These are phyloP conservation scores for Calypte anna DNA, from an alignment of 2,113 vertebrate species.

Conservation along the genomic window DNA sequence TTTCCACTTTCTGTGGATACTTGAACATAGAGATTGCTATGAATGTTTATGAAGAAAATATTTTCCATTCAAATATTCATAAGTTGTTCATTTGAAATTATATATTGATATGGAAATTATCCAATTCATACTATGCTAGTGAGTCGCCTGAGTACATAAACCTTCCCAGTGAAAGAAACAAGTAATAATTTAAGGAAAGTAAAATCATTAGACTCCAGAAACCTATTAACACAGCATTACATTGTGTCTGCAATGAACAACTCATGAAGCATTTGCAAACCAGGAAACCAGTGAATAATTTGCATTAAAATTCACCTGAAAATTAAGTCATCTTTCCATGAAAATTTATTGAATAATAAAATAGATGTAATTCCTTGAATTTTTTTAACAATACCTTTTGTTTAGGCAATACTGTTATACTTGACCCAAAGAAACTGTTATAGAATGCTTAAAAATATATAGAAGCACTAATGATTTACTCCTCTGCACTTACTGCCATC, in stretches of 20 bases:
- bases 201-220: not conserved
- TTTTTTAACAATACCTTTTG: not conserved
- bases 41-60: not conserved
- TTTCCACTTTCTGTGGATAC: not conserved
- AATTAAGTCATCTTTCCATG: not conserved
- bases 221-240: not conserved
- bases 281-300: not conserved
- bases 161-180: not conserved
- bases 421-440: not conserved
- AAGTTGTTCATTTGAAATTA: not conserved
- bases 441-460: not conserved
- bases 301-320: not conserved
- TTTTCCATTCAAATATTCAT: not conserved
- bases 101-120: not conserved
- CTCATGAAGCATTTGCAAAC: not conserved
- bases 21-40: not conserved
- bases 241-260: not conserved
- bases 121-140: not conserved
- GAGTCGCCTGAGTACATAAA: not conserved
- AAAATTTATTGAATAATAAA: not conserved
- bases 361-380: not conserved
- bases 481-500: not conserved
- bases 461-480: not conserved
- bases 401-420: not conserved
- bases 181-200: not conserved